Evolutionary conservation across 2,113 vertebrate species (phyloP), one percentile per base, ranked within the genome.

Genomic region (Fulmarus glacialis): DNA sequence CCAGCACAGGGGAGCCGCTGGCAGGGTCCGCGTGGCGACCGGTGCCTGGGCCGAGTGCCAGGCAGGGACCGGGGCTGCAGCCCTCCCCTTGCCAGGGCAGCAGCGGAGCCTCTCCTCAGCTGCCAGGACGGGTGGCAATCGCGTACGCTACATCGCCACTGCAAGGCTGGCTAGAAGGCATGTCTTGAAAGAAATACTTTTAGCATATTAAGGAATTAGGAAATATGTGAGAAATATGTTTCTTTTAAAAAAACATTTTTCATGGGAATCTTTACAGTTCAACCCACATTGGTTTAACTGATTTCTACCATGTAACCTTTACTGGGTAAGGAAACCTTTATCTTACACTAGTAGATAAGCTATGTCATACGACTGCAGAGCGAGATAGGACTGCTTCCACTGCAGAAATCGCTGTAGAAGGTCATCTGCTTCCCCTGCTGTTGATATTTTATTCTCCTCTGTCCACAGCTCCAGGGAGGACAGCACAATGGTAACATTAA

Each of bases 381-480:
- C 12, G 11, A 97, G 79, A 26, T 55, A 14, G 0, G 79, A 66
- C 63, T 68, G 59, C 72, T 96, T 93, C 98, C 98, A 98, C 48
- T 78, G 60, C 32, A 97, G 38, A 81, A 98, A 98, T 22, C 30
- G 75, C 53, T 90, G 89, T 1, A 98, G 91, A 15, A 98, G 45
- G 8, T 96, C 93, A 26, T 90, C 40, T 16, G 85, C 75, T 56
- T 95, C 85, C 52, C 96, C 97, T 1, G 67, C 16, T 15, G 90
- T 96, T 0, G 67, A 26, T 53, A 98, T 97, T 71, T 96, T 96
- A 66, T 98, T 91, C 58, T 79, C 5, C 67, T 97, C 87, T 53
- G 94, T 92, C 98, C 98, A 98, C 62, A 98, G 66, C 72, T 98
- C 98, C 97, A 98, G 58, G 55, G 98, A 98, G 32, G 97, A 94